Evolutionary conservation across 2,113 vertebrate species (phyloP).

Genomic region (Platycercus adscitus): DNA sequence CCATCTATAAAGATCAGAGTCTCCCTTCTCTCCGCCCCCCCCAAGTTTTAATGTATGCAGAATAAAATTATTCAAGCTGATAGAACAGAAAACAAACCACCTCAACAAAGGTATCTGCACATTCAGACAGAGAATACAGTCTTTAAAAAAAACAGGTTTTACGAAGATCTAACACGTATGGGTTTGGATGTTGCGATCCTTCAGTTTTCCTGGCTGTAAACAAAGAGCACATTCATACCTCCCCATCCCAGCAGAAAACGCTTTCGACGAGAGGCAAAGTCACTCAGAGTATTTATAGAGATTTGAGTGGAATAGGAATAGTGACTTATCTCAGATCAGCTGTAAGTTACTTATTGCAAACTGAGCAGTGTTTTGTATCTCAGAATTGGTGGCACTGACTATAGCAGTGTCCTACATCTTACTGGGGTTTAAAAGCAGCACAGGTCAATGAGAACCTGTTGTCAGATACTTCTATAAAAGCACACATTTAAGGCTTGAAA

Average conservation of each 20-base stretch:
- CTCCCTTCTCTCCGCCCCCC: too few species aligned
- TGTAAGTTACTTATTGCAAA: background rate
- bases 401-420: background rate
- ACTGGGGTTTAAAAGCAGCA: background rate
- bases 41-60: background rate
- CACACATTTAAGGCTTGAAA: background rate
- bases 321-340: conserved; percentile 3
- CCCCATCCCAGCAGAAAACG: background rate
- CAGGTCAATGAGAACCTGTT: background rate
- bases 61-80: background rate
- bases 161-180: background rate
- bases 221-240: conserved; percentile 18
- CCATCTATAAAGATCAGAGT: background rate
- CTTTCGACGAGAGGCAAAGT: background rate
- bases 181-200: background rate
- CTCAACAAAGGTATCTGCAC: background rate
- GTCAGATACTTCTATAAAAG: background rate
- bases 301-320: background rate
- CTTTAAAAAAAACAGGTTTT: background rate
- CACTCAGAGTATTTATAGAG: background rate
- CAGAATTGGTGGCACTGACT: background rate
- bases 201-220: conserved; percentile 19
- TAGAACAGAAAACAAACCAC: background rate
- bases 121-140: background rate
- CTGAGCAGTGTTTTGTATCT: background rate